Evolutionary conservation across 1,140 invertebrate species (phyloP).

Genomic region (Drosophila suzukii): DNA sequence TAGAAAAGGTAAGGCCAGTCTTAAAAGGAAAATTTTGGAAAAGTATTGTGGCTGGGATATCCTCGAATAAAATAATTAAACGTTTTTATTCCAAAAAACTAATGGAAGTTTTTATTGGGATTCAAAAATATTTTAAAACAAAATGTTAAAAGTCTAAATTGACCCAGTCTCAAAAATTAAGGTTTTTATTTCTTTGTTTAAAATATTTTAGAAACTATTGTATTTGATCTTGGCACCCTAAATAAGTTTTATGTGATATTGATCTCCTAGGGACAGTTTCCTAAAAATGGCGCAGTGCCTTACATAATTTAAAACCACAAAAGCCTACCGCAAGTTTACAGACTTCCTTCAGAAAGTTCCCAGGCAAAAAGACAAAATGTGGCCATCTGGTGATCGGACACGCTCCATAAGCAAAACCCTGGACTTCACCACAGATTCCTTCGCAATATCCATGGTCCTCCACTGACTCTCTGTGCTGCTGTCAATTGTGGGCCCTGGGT

Average conservation of each 20-base stretch:
- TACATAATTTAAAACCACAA: neutral
- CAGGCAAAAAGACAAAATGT: slow-evolving; percentile 28
- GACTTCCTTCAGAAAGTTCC: slow-evolving; percentile 4
- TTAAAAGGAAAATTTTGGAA: neutral
- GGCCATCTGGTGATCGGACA: slow-evolving; percentile 44
- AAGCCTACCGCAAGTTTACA: neutral
- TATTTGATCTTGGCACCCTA: too few species aligned
- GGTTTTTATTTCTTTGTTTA: too few species aligned
- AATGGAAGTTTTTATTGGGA: too few species aligned
- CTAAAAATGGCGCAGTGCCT: neutral
- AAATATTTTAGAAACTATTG: too few species aligned
- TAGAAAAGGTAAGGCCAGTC: neutral
- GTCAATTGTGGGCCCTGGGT: slow-evolving; percentile 28
- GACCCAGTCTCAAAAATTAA: too few species aligned
- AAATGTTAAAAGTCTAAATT: too few species aligned
- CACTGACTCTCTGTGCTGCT: slow-evolving; percentile 4
- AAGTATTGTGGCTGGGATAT: too few species aligned
- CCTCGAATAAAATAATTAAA: too few species aligned
- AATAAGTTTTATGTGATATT: too few species aligned
- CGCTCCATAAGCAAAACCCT: slow-evolving; percentile 52
- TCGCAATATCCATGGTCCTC: neutral
- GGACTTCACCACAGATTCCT: slow-evolving; percentile 11
- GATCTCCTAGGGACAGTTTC: neutral
- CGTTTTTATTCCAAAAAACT: too few species aligned
- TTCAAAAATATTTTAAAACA: too few species aligned